A percentile compares a stretch with the other conserved stretches of the same genome.
phyloP scores from a whole-genome alignment of 1,140 invertebrate species.

The Phortica variegata region DNA sequence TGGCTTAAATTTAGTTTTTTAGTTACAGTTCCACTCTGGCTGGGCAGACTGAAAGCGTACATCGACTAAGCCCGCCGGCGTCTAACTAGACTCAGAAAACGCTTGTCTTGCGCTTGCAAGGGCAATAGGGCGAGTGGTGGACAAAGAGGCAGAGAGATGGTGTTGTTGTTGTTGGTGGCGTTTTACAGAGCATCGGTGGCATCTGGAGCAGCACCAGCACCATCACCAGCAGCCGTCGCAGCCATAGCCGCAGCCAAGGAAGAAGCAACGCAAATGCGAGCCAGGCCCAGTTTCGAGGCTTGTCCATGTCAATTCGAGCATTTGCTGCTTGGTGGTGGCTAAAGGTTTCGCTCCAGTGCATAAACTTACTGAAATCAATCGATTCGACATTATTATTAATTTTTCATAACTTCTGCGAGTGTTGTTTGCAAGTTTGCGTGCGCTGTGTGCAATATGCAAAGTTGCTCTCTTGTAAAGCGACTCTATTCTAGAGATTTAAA shows the following conservation, averaged over 20 bases:
- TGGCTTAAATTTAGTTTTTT: slow-evolving; percentile 20
- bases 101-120: no score
- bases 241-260: no score
- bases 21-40: slow-evolving; percentile 50
- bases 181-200: slow-evolving; percentile 20
- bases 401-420: slow-evolving; percentile 55
- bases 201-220: slow-evolving; percentile 33
- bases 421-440: slow-evolving; percentile 22
- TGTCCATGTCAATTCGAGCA: slow-evolving; percentile 43
- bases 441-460: slow-evolving; percentile 47
- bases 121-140: slow-evolving; percentile 10
- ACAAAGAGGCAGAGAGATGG: slow-evolving; percentile 1
- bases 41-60: no score
- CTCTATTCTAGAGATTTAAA: slow-evolving; percentile 46
- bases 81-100: no score
- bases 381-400: slow-evolving; percentile 58
- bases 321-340: slow-evolving; percentile 36
- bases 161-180: slow-evolving; percentile 1
- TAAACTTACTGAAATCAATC: slow-evolving; percentile 51
- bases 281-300: no score
- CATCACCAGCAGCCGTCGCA: no score
- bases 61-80: no score
- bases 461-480: slow-evolving; percentile 50
- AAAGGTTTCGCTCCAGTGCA: slow-evolving; percentile 9
- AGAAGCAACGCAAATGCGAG: no score